Base-by-base conservation (phyloP, 2,888 invertebrate genomes). In the Psylliodes chrysocephalus region DNA sequence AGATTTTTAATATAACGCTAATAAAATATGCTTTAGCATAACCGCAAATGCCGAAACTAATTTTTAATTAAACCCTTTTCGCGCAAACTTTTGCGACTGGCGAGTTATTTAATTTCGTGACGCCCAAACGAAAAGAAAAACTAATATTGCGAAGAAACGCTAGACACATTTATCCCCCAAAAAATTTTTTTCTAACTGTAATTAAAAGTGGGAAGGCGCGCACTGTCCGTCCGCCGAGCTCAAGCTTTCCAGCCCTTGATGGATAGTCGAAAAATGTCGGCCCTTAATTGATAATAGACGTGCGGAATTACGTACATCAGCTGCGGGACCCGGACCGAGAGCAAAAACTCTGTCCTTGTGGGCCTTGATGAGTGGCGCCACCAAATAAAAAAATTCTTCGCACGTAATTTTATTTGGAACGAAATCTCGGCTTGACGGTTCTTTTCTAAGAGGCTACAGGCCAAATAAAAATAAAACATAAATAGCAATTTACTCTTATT, bases 31-130 rank as follows among this genome's bases (percentile, higher is more conserved):
- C n/a, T n/a, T n/a, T n/a, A n/a, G n/a, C n/a, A n/a, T n/a, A n/a
- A n/a, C n/a, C n/a, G n/a, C n/a, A n/a, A n/a, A n/a, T n/a, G n/a
- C 22, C 6, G 10, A 17, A 46, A 46, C 46, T 46, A 46, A 46
- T 46, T 46, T 53, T 53, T 53, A 53, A 18, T 38, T 17, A 38
- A 33, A 52, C 51, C 35, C 18, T 4, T 33, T 8, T 8, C 6
- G 19, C 12, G 1, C 14, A 17, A 30, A 49, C 15, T 49, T 35
- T 52, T 52, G 30, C 33, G 18, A 30, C 17, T 52, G n/a, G n/a
- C n/a, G 17, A 52, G 51, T 33, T 52, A 52, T 52, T 52, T 52
- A 52, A 52, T 52, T 46, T 52, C 18, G 51, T 17, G 15, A n/a
- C n/a, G n/a, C n/a, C n/a, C n/a, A 33, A 52, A 33, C 33, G 18